Conservation (phyloP, 2,888 invertebrate genomes). For the Meloe dianella region DNA sequence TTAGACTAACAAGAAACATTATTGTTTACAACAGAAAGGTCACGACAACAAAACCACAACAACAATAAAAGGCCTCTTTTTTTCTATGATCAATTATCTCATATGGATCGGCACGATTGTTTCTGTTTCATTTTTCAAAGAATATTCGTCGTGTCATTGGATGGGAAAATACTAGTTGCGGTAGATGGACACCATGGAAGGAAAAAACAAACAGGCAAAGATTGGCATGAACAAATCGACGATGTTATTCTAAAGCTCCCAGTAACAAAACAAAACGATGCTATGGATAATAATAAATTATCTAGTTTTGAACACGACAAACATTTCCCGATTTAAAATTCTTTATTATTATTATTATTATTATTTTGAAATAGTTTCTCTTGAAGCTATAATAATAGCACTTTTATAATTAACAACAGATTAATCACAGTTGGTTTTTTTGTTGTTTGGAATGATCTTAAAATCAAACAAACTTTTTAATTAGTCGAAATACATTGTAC, state of each 20-base stretch:
- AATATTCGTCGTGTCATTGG: not conserved
- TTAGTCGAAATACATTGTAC: too few species aligned
- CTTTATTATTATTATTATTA: too few species aligned
- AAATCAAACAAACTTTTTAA: too few species aligned
- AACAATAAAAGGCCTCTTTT: not conserved
- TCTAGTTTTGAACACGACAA: not conserved
- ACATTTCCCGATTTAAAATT: not conserved
- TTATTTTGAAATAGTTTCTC: not conserved
- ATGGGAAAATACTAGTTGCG: conserved; percentile 6
- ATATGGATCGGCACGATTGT: conserved; percentile 8
- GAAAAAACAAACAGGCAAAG: not conserved
- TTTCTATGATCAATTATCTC: conserved; percentile 8
- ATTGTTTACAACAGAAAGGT: conserved; percentile 9
- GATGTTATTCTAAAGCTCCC: not conserved
- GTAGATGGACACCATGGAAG: conserved; percentile 7
- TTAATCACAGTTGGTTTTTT: too few species aligned
- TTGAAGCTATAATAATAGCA: not conserved
- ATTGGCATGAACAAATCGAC: not conserved
- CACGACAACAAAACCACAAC: not conserved
- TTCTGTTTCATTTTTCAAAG: not conserved
- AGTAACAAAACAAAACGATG: too few species aligned
- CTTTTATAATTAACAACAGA: not conserved
- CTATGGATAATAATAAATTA: not conserved
- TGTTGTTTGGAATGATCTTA: too few species aligned
- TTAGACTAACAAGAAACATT: not conserved